Base-by-base conservation (phyloP, 2,888 invertebrate species). In the Tolmerus cingulatus region DNA sequence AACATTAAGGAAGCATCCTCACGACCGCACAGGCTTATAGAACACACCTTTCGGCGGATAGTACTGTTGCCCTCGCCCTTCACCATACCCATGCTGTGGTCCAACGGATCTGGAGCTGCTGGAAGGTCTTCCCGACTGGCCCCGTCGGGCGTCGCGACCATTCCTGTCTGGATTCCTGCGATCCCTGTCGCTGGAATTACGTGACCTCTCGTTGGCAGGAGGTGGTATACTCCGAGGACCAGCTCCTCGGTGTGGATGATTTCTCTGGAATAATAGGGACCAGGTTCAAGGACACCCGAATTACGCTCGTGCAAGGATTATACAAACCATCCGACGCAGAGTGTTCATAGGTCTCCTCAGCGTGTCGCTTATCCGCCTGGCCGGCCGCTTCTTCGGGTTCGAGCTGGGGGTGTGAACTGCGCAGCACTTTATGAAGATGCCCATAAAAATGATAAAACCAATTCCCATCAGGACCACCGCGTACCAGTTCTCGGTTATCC, bases 391-490 rank as follows among this genome's bases (percentile, higher is more conserved):
- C 93, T 98, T 98, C 7, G 99, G 99, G 94, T 99, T 99, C 89
- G 98, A 98, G 87, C 98, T 98, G 37, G 99, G 99, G 86, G 99
- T 99, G 93, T 99, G 99, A 86, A 99, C 99, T 43, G 99, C 99
- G 93, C 99, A 99, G 93, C 99, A 98, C 93, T 99, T 99, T 91
- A 99, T 99, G 93, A 99, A 99, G 87, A 98, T 94, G 86, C 98
- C 99, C 99, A 99, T 99, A 91, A 98, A 95, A 90, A 99, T 96
- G 86, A 99, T 95, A 91, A 99, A 96, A 87, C 95, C 96, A 86
- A 99, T 96, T 81, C 97, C 97, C 93, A 98, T 97, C 86, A 99
- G 93, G 89, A 99, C 94, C 89, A 99, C 99, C 5, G 96, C 96
- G 97, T 98, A 99, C 98, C 98, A 99, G 92, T 96, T 96, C 91